Evolutionary conservation across 2,113 vertebrate species (phyloP).

Genomic region (Cyanocitta stelleri): DNA sequence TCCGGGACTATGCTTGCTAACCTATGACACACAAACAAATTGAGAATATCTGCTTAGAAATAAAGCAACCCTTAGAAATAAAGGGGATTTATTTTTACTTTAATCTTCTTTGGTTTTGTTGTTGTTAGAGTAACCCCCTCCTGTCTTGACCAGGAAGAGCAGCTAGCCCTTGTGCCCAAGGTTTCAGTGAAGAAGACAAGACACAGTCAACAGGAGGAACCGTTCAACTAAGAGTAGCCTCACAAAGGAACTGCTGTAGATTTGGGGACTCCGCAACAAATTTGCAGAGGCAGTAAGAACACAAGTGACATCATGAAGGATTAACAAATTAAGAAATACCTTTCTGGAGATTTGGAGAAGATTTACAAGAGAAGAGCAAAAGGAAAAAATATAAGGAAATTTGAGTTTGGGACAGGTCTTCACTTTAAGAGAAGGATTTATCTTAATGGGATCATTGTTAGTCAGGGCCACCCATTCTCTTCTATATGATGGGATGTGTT

Average conservation of each 20-base stretch:
- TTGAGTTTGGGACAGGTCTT: background rate
- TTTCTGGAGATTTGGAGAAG: background rate
- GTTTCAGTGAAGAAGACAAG: background rate
- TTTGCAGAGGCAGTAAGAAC: background rate
- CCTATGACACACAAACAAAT: no score
- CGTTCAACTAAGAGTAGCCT: background rate
- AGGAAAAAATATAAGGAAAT: background rate
- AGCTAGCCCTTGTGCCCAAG: background rate
- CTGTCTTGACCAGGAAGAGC: background rate
- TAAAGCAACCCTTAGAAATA: background rate
- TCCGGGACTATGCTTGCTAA: no score
- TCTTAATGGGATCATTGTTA: background rate
- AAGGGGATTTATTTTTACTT: background rate
- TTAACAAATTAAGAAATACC: background rate
- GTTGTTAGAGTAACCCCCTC: background rate
- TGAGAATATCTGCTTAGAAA: background rate
- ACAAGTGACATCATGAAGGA: accelerated
- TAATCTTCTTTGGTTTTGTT: background rate
- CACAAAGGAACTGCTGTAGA: background rate
- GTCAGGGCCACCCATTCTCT: background rate
- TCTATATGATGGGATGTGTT: background rate
- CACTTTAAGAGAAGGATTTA: background rate
- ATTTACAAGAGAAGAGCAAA: background rate
- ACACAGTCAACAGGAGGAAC: background rate
- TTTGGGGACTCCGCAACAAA: background rate